Evolutionary conservation across 2,888 invertebrate genomes (phyloP).

Genomic region (Panzeria rudis): DNA sequence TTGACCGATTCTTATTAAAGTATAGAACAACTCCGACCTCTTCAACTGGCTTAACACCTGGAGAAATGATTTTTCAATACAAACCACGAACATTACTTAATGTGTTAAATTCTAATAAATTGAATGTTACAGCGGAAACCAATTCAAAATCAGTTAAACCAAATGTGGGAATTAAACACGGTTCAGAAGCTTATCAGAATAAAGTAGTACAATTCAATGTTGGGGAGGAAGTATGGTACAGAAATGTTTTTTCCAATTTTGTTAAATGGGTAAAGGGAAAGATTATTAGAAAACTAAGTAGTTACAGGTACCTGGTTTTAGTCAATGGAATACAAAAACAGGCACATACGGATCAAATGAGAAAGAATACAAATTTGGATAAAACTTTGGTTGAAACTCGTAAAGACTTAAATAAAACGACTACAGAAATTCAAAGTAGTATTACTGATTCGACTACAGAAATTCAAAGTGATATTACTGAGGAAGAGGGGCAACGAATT

Average conservation of each 20-base stretch:
- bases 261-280: constrained; percentile 38
- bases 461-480: too few relatives aligned
- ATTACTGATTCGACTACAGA: too few relatives aligned
- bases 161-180: constrained; percentile 1
- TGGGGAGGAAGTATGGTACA: constrained; percentile 31
- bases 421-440: too few relatives aligned
- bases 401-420: too few relatives aligned
- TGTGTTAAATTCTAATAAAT: too few relatives aligned
- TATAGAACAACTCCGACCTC: constrained; percentile 36
- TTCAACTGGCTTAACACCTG: constrained; percentile 30
- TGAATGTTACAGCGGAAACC: too few relatives aligned
- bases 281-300: constrained; percentile 28
- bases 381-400: too few relatives aligned
- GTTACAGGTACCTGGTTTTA: constrained; percentile 35
- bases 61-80: constrained; percentile 14
- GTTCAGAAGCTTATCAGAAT: neutral
- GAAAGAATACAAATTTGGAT: too few relatives aligned
- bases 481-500: too few relatives aligned
- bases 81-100: too few relatives aligned
- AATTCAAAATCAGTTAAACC: neutral
- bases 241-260: constrained; percentile 25
- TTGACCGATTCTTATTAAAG: constrained; percentile 26
- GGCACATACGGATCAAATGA: too few relatives aligned
- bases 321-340: constrained; percentile 1
- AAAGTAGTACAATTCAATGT: too few relatives aligned